Percentiles rank a stretch among this genome's conserved stretches.
Evolutionary conservation across 2,888 invertebrate genomes (phyloP).

Genomic region (Drosophila paranaensis): DNA sequence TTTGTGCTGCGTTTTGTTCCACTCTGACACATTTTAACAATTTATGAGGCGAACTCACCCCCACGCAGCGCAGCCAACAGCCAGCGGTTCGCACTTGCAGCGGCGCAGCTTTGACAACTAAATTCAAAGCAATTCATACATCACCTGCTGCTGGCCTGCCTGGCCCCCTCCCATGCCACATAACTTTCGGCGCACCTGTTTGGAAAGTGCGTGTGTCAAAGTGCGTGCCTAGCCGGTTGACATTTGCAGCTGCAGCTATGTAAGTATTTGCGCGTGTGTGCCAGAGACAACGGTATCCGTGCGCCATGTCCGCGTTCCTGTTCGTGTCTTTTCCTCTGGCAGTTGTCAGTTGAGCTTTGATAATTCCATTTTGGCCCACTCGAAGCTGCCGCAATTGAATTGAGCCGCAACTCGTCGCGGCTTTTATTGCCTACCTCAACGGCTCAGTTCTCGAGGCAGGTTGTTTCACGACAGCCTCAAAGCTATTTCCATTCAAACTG

Average conservation of each 20-base stretch:
- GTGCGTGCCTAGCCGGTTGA: slow-evolving; percentile 70
- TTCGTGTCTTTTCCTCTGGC: slow-evolving; percentile 64
- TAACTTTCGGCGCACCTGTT: slow-evolving; percentile 58
- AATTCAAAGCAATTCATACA: slow-evolving; percentile 83
- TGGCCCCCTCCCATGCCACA: neutral
- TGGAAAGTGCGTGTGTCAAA: slow-evolving; percentile 78
- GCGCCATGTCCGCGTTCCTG: slow-evolving; percentile 47
- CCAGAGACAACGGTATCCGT: slow-evolving; percentile 53
- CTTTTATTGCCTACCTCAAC: slow-evolving; percentile 34
- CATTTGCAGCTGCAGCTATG: slow-evolving; percentile 56
- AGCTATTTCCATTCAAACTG: neutral
- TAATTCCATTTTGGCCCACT: slow-evolving; percentile 73
- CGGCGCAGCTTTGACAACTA: slow-evolving; percentile 79
- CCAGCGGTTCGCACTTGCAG: slow-evolving; percentile 6
- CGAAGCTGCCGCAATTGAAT: slow-evolving; percentile 51
- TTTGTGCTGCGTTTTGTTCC: slow-evolving; percentile 62
- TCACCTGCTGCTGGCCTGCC: slow-evolving; percentile 53
- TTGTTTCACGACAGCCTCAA: neutral
- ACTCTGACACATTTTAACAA: slow-evolving; percentile 76
- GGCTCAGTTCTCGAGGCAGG: slow-evolving; percentile 18
- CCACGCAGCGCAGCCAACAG: slow-evolving; percentile 2
- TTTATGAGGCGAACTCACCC: slow-evolving; percentile 71
- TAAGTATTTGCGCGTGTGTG: slow-evolving; percentile 6
- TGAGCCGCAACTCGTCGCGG: slow-evolving; percentile 31
- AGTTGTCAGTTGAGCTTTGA: slow-evolving; percentile 76